Evolutionary conservation across 64 coral and sea anemone genomes (phyloP).

Genomic region (Actinia tenebrosa): DNA sequence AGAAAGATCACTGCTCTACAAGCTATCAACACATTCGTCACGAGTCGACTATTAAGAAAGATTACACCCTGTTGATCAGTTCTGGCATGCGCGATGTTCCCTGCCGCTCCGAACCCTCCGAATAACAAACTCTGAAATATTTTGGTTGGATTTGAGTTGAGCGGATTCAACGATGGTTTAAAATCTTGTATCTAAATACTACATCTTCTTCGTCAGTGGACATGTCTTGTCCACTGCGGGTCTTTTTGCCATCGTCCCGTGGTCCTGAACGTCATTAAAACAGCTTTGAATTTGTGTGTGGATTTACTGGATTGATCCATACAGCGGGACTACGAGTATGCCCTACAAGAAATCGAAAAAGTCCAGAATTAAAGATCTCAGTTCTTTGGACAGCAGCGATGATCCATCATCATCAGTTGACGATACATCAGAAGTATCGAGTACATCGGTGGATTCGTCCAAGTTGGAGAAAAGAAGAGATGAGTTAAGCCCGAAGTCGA

Average conservation of each 20-base stretch:
- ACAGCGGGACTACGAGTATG: not conserved
- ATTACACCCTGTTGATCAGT: not conserved
- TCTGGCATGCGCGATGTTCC: not conserved
- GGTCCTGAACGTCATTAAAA: not conserved
- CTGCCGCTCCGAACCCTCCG: not conserved
- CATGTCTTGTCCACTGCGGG: not conserved
- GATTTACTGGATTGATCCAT: not conserved
- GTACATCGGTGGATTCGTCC: not conserved
- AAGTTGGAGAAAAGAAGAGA: not conserved
- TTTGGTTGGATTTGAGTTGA: not conserved
- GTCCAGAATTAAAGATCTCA: not conserved
- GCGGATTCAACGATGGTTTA: not conserved
- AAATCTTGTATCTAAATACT: not conserved
- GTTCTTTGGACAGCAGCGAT: constrained; percentile 3
- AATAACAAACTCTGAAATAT: not conserved
- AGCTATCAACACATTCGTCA: not conserved
- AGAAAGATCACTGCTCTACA: not conserved
- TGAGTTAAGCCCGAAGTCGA: not conserved
- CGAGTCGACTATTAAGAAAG: not conserved
- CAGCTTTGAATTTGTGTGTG: not conserved
- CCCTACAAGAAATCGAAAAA: not conserved
- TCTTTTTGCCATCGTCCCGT: not conserved
- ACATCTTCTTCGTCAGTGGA: not conserved
- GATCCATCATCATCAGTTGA: not conserved
- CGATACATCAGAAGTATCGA: not conserved